Percentiles rank a stretch among this genome's conserved stretches.
Conservation (phyloP, 2,888 invertebrate genomes). For the Liopterus haemorrhoidalis region DNA sequence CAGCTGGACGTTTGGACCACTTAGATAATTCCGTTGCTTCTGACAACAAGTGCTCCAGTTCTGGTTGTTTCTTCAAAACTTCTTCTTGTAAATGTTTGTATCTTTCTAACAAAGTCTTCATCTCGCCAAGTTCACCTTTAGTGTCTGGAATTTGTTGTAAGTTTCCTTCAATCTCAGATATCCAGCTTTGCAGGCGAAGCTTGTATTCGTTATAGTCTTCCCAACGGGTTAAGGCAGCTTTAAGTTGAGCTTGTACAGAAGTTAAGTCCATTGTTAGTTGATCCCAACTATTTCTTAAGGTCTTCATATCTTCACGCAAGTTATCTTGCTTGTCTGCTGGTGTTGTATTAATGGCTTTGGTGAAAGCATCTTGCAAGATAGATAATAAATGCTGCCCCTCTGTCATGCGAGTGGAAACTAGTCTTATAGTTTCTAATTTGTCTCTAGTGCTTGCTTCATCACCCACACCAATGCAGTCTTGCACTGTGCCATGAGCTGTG, state of each 20-base stretch:
- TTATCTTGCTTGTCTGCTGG: slow-evolving; percentile 74
- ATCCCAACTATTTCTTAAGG: slow-evolving; percentile 82
- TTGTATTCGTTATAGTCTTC: slow-evolving; percentile 79
- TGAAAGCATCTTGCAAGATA: slow-evolving; percentile 77
- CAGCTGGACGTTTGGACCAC: slow-evolving; percentile 62
- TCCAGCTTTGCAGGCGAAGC: slow-evolving; percentile 70
- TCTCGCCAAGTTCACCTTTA: slow-evolving; percentile 83
- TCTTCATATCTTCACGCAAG: slow-evolving; percentile 68
- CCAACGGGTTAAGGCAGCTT: slow-evolving; percentile 77
- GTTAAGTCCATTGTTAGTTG: slow-evolving; percentile 82
- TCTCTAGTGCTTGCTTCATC: slow-evolving; percentile 71
- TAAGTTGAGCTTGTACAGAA: slow-evolving; percentile 77
- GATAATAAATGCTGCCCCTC: slow-evolving; percentile 81
- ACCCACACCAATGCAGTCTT: slow-evolving; percentile 76
- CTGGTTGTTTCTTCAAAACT: slow-evolving; percentile 69
- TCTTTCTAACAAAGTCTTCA: slow-evolving; percentile 84
- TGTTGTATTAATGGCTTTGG: slow-evolving; percentile 75
- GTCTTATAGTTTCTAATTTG: slow-evolving; percentile 71
- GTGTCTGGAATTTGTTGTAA: slow-evolving; percentile 64
- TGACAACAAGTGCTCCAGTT: slow-evolving; percentile 65
- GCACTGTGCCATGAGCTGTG: slow-evolving; percentile 72
- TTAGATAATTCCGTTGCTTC: slow-evolving; percentile 72
- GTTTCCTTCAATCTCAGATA: slow-evolving; percentile 64
- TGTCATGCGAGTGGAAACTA: slow-evolving; percentile 62
- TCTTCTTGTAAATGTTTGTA: slow-evolving; percentile 78